These are phyloP conservation scores for Choristoneura rosaceana DNA, from an alignment of 2,888 invertebrate genomes.

Conservation along the genomic window DNA sequence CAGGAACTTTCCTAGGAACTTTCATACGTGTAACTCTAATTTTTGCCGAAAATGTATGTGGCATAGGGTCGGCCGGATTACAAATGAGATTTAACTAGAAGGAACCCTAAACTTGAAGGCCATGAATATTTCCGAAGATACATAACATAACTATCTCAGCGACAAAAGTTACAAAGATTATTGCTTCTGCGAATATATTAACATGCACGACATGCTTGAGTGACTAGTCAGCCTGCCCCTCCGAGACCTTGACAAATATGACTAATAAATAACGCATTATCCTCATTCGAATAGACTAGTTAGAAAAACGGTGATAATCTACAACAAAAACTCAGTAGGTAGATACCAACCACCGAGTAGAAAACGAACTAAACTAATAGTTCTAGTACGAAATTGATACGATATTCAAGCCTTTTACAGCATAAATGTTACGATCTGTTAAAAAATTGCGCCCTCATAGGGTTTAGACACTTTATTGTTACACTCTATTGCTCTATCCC, in stretches of 20 bases:
- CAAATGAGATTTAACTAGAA: too few species aligned
- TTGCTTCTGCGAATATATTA: constrained; percentile 56
- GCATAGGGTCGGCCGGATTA: too few species aligned
- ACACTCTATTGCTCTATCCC: too few species aligned
- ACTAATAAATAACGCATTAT: constrained; percentile 63
- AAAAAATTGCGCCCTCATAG: too few species aligned
- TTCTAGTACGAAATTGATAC: too few species aligned
- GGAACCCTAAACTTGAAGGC: background rate
- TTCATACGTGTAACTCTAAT: too few species aligned
- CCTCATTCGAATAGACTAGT: constrained; percentile 54
- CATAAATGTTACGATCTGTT: too few species aligned
- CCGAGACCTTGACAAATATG: constrained; percentile 66
- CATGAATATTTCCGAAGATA: background rate
- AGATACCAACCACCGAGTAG: background rate
- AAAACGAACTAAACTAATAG: background rate
- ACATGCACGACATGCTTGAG: constrained; percentile 48
- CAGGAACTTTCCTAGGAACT: too few species aligned
- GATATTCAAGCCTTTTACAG: too few species aligned
- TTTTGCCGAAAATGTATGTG: too few species aligned
- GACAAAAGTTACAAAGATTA: constrained; percentile 7
- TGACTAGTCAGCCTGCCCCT: constrained; percentile 56
- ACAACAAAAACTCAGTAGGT: constrained; percentile 6
- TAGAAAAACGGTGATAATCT: constrained; percentile 12
- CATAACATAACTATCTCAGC: background rate
- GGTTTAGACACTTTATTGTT: too few species aligned